A percentile compares a stretch with the other conserved stretches of the same genome.
phyloP scores from a whole-genome alignment of 2,113 vertebrate genomes.

The Dromiciops gliroides region DNA sequence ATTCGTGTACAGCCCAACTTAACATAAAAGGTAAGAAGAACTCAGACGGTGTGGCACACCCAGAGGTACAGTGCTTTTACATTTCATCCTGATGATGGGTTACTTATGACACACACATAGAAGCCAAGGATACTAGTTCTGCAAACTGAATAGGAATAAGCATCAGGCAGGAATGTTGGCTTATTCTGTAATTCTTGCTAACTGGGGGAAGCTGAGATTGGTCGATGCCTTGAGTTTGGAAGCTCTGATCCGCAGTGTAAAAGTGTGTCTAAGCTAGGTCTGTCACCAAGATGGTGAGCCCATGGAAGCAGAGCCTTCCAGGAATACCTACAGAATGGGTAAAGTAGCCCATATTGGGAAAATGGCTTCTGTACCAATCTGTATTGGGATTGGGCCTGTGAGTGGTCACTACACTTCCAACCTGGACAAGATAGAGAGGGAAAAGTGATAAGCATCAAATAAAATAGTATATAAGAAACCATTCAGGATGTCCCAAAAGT shows the following conservation, averaged over 20 bases:
- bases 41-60: background rate
- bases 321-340: background rate
- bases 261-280: background rate
- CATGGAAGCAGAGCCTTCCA: background rate
- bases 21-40: constrained; percentile 91
- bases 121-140: background rate
- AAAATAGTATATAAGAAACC: background rate
- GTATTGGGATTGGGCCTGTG: background rate
- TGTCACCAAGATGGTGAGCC: background rate
- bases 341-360: background rate
- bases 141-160: background rate
- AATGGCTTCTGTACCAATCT: background rate
- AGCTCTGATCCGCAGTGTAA: background rate
- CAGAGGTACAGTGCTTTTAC: background rate
- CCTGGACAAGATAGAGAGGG: background rate
- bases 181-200: background rate
- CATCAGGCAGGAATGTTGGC: background rate
- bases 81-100: background rate
- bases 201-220: background rate
- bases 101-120: background rate
- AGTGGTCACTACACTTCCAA: background rate
- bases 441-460: background rate
- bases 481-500: background rate
- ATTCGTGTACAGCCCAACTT: constrained; percentile 91
- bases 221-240: background rate